Evolutionary conservation across 2,888 invertebrate species (phyloP), one percentile per base, ranked within the genome.

Genomic region (Xylota sylvarum): DNA sequence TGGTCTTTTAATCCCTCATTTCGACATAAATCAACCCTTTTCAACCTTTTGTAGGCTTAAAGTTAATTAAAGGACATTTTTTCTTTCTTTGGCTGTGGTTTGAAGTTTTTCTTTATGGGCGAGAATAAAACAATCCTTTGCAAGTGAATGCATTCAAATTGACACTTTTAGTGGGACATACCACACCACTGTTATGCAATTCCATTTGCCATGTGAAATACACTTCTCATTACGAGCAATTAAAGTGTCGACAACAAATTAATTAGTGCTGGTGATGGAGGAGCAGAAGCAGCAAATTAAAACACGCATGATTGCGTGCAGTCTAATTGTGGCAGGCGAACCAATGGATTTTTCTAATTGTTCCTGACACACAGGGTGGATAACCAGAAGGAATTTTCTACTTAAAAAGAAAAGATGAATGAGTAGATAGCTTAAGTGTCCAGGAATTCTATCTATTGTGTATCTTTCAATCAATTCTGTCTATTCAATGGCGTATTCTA

Each of bases 281-380:
- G 27, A 60, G 23, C 23, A 23, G 3, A 1, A 23, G 23, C 23
- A 23, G 3, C 46, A 62, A 52, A 77, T 77, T 76, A 82, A 67
- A 55, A 48, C 73, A 83, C 73, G 78, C 83, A 83, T 50, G 37
- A 60, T 78, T 78, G 72, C 83, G 83, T 83, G 78, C 40, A 48
- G 32, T 40, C 7, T 72, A 52, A 70, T 76, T 82, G 70, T 43
- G 55, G 7, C 52, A 46, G 10, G 14, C 48, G n/a, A 74, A 55
- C 64, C 55, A 32, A 62, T 74, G 27, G 37, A 55, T 19, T 32
- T 32, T 60, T 23, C 6, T 60, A 14, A 23, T 58, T 72, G 35
- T 2, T 27, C 5, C 1, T 27, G 30, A 7, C 9, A n/a, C n/a
- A 50, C 35, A 50, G 50, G 17, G 37, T 50, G 50, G 10, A 12